A percentile compares a stretch with the other conserved stretches of the same genome.
Conservation (phyloP, 1,140 invertebrate species). For the Neodiprion virginianus region DNA sequence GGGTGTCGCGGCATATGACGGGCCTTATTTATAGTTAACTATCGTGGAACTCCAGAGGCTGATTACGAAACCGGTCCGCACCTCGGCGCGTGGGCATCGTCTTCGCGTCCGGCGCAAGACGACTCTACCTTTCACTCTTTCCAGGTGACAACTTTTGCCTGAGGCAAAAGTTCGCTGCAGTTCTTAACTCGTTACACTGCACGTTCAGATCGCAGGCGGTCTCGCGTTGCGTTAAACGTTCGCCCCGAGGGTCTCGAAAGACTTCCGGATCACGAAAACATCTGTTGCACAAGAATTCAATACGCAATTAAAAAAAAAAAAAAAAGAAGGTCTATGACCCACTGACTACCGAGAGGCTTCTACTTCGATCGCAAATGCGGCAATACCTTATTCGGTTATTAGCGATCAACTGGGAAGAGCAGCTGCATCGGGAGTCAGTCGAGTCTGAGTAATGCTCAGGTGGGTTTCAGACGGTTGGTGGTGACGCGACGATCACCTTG, state of each 20-base stretch:
- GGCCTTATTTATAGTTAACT: not conserved
- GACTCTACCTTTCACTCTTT: not conserved
- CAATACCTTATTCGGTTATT: too few species aligned
- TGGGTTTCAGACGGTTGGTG: too few species aligned
- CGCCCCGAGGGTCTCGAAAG: too few species aligned
- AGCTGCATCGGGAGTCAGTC: not conserved
- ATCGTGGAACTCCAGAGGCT: not conserved
- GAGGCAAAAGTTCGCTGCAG: not conserved
- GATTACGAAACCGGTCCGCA: not conserved
- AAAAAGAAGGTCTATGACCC: not conserved
- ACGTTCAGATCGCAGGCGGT: too few species aligned
- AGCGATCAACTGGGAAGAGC: not conserved
- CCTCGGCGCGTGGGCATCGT: not conserved
- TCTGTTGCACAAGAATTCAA: not conserved
- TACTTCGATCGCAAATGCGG: too few species aligned
- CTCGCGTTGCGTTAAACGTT: too few species aligned
- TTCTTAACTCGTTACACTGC: too few species aligned
- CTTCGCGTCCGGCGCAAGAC: not conserved
- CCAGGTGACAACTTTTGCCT: conserved; percentile 1
- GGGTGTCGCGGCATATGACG: not conserved
- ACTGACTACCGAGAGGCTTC: not conserved
- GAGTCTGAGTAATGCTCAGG: too few species aligned
- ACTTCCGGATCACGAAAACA: not conserved
- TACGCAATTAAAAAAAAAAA: not conserved
- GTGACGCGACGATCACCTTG: too few species aligned